Base-by-base conservation (phyloP, 64 coral and sea anemone genomes). In the Cladopsammia gracilis region DNA sequence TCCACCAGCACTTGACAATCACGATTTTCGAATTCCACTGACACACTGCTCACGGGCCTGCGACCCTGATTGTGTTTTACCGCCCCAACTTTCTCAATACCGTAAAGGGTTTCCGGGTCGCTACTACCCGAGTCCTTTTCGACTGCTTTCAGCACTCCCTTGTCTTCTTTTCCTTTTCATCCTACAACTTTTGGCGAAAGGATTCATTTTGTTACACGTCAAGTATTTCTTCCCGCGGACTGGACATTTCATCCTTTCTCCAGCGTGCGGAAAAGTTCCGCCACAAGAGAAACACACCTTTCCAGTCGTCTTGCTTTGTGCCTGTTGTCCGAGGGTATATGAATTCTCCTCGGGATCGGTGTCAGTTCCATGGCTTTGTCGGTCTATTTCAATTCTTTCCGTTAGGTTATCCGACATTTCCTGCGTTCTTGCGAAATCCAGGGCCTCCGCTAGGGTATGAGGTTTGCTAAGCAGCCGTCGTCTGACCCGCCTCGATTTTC, bases 271-370 rank as follows among this genome's bases (percentile, higher is more conserved):
- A 44, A 82, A 82, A 9, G 13, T 82, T n/a, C 54, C 56, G 7
- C 57, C 78, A 82, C 78, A 82, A 82, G 58, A 77, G 26, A 82
- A 82, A 82, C 58, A 62, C 51, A 57, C 61, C 54, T 82, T 54
- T n/a, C 66, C 66, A 69, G 66, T 69, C 66, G 23, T 25, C 8
- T 69, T 69, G 66, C 26, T 69, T 69, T 69, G 20, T 18, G n/a
- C 26, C 26, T 25, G 7, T 69, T 25, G 26, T 69, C n/a, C 23
- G 66, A 69, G n/a, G 6, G n/a, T 69, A 25, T 42, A 25, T 69
- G 25, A 69, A 10, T 25, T 69, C 11, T 69, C 12, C 66, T 69
- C 22, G 7, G 26, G 34, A 34, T 34, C 2, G 34, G 34, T 34
- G 34, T 34, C 2, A 34, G 34, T 34, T 34, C 34, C 34, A 34